Conservation (phyloP, 2,113 vertebrate species). For the Terrapene triunguis region DNA sequence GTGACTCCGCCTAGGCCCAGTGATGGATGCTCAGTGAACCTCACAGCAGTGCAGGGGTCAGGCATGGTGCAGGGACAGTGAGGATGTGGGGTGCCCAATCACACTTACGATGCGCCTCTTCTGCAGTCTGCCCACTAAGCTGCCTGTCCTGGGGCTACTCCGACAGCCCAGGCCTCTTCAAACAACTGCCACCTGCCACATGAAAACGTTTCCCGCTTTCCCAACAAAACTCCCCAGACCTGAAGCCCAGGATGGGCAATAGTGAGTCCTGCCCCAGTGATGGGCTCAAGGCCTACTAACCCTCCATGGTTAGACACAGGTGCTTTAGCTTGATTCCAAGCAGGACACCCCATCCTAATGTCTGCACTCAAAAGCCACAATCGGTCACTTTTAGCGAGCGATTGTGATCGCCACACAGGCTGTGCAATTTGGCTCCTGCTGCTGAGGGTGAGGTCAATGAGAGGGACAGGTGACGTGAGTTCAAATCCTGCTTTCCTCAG, state of each 20-base stretch:
- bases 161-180: background rate
- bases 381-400: fast-evolving
- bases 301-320: background rate
- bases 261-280: background rate
- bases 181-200: background rate
- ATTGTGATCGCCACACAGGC: background rate
- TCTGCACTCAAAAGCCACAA: background rate
- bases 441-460: background rate
- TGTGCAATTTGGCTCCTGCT: background rate
- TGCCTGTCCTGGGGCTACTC: background rate
- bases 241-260: no score
- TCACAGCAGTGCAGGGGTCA: background rate
- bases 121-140: background rate
- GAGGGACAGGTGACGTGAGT: background rate
- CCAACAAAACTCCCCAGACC: background rate
- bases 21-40: background rate
- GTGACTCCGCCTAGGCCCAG: no score
- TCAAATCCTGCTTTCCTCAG: background rate
- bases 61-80: background rate
- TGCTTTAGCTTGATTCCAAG: background rate
- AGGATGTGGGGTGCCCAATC: background rate
- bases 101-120: background rate
- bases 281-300: background rate
- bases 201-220: background rate
- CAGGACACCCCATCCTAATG: background rate